Percentiles rank a stretch among this genome's conserved stretches.
These are phyloP conservation scores for Cepphus grylle DNA, from an alignment of 2,113 vertebrate species.

Conservation along the genomic window DNA sequence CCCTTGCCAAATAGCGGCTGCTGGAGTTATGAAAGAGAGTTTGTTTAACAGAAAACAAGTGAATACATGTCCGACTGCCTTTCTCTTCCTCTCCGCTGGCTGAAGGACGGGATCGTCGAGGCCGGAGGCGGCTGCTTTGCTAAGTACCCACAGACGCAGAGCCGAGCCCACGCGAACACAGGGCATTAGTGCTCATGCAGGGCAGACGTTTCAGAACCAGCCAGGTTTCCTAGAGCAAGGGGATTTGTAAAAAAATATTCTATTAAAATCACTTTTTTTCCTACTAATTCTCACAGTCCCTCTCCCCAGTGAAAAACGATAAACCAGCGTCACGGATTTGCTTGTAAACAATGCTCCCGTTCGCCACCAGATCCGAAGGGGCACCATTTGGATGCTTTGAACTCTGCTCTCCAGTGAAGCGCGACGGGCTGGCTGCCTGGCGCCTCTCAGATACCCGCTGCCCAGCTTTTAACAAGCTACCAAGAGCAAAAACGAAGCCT, in stretches of 20 bases:
- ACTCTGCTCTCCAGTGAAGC: not conserved
- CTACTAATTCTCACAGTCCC: not conserved
- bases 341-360: not conserved
- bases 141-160: not conserved
- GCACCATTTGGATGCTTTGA: not conserved
- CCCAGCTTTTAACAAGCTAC: not conserved
- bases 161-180: not conserved
- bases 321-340: not conserved
- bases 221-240: not conserved
- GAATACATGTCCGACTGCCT: not conserved
- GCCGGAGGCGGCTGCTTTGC: not conserved
- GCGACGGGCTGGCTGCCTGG: not conserved
- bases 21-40: not conserved
- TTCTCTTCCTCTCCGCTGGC: not conserved
- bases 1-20: not conserved
- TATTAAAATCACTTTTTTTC: not conserved
- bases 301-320: not conserved
- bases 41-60: slow-evolving; percentile 1
- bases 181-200: not conserved
- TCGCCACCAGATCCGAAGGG: not conserved
- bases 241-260: not conserved
- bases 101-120: not conserved
- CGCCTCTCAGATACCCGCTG: not conserved
- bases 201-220: not conserved
- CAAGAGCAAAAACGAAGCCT: not conserved